phyloP scores from a whole-genome alignment of 1,140 invertebrate species.

The Pararge aegeria region DNA sequence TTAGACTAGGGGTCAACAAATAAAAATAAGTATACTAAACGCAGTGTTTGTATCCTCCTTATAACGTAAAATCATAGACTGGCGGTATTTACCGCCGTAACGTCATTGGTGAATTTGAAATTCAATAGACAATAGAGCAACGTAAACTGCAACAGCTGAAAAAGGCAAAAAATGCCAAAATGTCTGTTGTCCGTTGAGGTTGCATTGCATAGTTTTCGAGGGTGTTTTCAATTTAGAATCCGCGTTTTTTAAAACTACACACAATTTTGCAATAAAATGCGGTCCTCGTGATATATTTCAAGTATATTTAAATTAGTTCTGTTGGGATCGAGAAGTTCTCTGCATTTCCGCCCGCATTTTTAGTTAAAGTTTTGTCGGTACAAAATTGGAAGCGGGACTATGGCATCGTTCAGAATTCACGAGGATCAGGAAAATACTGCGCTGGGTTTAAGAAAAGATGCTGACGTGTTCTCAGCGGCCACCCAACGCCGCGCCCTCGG shows the following conservation, averaged over 20 bases:
- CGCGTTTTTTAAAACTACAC: slow-evolving; percentile 44
- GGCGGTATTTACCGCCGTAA: slow-evolving; percentile 1
- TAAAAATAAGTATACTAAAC: too few species aligned
- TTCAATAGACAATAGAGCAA: slow-evolving; percentile 57
- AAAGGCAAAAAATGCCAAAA: slow-evolving; percentile 41
- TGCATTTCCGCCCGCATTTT: slow-evolving; percentile 38
- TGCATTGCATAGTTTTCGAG: slow-evolving; percentile 49
- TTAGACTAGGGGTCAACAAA: too few species aligned
- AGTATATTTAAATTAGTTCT: slow-evolving; percentile 45
- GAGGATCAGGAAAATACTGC: slow-evolving; percentile 84
- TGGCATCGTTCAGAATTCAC: slow-evolving; percentile 84
- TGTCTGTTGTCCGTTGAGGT: slow-evolving; percentile 75
- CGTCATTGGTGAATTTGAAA: slow-evolving; percentile 67
- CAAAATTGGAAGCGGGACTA: slow-evolving; percentile 68
- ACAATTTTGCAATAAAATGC: slow-evolving; percentile 46
- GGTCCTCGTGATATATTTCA: slow-evolving; percentile 34
- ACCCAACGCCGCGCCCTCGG: slow-evolving; percentile 81
- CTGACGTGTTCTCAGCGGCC: slow-evolving; percentile 65
- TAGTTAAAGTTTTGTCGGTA: slow-evolving; percentile 40
- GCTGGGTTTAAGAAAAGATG: slow-evolving; percentile 64
- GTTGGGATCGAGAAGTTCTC: slow-evolving; percentile 37
- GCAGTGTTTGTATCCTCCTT: too few species aligned
- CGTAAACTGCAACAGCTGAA: slow-evolving; percentile 75
- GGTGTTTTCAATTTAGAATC: slow-evolving; percentile 52
- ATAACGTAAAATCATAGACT: too few species aligned